These are phyloP conservation scores for Cerceris rybyensis DNA, from an alignment of 2,888 invertebrate species.

Conservation along the genomic window DNA sequence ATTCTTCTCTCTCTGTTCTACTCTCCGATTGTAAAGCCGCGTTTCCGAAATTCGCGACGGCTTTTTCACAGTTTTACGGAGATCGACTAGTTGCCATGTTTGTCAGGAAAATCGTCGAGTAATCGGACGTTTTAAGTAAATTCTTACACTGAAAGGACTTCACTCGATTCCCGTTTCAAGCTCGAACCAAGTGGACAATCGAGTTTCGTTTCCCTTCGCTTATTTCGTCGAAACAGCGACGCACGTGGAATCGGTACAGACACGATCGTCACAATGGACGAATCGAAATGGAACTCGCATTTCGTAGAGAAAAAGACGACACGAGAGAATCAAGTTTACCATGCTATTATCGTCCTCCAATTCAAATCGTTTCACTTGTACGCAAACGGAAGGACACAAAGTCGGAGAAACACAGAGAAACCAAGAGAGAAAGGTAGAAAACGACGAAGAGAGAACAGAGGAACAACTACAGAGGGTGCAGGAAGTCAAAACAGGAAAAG, in stretches of 20 bases:
- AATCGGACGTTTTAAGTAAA: too few relatives aligned
- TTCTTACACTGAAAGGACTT: too few relatives aligned
- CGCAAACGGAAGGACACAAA: background rate
- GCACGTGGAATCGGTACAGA: slow-evolving; percentile 7
- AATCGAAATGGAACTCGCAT: slow-evolving; percentile 24
- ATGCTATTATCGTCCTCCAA: slow-evolving; percentile 46
- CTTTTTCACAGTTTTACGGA: background rate
- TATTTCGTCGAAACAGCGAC: slow-evolving; percentile 23
- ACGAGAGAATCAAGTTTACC: slow-evolving; percentile 27
- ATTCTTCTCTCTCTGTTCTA: slow-evolving; percentile 13
- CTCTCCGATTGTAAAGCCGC: background rate
- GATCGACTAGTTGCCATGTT: slow-evolving; percentile 8
- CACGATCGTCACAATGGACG: slow-evolving; percentile 26
- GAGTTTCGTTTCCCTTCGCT: slow-evolving; percentile 5
- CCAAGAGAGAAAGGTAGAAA: background rate
- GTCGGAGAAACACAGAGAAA: background rate
- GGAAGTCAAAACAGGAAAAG: slow-evolving; percentile 8
- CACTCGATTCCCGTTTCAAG: slow-evolving; percentile 11
- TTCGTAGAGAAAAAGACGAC: slow-evolving; percentile 7
- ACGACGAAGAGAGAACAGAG: too few relatives aligned
- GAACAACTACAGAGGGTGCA: too few relatives aligned
- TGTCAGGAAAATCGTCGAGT: background rate
- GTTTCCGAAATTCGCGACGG: background rate
- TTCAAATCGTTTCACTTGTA: slow-evolving; percentile 39
- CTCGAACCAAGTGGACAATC: slow-evolving; percentile 23